Evolutionary conservation across 2,797 vertebrate genomes (phyloP).

Genomic region (Xiphophorus birchmanni): DNA sequence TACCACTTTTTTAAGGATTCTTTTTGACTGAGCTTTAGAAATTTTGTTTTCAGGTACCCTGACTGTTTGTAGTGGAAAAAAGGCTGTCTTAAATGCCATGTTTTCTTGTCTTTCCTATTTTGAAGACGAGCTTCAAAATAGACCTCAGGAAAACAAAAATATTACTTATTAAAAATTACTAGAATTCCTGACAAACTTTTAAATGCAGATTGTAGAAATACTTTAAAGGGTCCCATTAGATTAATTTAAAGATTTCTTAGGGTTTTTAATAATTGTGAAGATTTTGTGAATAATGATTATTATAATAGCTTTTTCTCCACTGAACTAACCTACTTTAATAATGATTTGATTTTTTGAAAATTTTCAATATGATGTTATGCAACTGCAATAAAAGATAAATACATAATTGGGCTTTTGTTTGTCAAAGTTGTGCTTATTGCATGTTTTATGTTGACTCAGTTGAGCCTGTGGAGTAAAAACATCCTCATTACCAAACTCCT

Average conservation of each 20-base stretch:
- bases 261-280: background rate
- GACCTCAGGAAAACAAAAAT: background rate
- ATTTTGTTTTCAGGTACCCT: background rate
- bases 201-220: background rate
- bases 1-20: background rate
- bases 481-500: conserved; percentile 49
- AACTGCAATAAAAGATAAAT: background rate
- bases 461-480: conserved; percentile 38
- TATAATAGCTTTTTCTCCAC: background rate
- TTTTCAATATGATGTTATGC: background rate
- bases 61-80: background rate
- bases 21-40: no score
- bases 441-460: conserved; percentile 26
- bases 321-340: background rate
- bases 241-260: background rate
- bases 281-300: background rate
- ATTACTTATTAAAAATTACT: background rate
- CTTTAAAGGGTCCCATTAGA: background rate
- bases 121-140: background rate
- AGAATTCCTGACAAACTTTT: background rate
- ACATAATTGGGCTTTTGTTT: background rate
- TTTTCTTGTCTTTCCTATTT: background rate
- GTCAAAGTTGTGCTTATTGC: background rate
- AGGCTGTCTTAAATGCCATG: background rate
- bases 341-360: background rate